Evolutionary conservation across 2,888 invertebrate genomes (phyloP).

Genomic region (Deilephila elpenor): DNA sequence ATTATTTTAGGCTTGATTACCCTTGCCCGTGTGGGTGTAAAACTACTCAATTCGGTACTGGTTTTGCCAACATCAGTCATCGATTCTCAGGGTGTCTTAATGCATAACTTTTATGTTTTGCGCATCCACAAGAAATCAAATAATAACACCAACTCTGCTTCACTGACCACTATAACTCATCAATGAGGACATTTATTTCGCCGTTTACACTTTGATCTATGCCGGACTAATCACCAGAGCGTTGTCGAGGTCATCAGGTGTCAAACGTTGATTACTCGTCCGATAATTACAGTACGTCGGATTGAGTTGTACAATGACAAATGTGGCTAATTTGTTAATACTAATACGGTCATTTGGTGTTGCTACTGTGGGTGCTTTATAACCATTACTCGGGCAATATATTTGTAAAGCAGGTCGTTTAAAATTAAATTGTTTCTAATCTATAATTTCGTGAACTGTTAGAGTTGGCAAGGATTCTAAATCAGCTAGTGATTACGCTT

Average conservation of each 20-base stretch:
- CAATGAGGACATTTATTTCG: not conserved
- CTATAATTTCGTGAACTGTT: no score
- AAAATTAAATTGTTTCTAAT: no score
- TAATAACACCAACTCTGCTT: not conserved
- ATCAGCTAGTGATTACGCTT: no score
- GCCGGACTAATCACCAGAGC: not conserved
- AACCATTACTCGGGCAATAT: no score
- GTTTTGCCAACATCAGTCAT: not conserved
- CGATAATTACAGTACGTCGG: not conserved
- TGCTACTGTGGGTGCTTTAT: conserved; percentile 8
- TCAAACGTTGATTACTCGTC: conserved; percentile 12
- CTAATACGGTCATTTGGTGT: not conserved
- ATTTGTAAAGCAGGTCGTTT: no score
- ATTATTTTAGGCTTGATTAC: not conserved
- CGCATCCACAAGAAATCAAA: not conserved
- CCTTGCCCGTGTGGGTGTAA: not conserved
- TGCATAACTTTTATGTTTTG: conserved; percentile 4
- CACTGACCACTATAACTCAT: not conserved
- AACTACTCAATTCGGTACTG: not conserved
- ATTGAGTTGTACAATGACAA: conserved; percentile 21
- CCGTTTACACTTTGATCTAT: conserved; percentile 8
- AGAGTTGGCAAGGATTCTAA: no score
- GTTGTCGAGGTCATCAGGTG: conserved; percentile 5
- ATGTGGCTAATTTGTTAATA: not conserved
- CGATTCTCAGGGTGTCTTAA: not conserved